A percentile compares a stretch with the other conserved stretches of the same genome.
Conservation (phyloP, 2,888 invertebrate species). For the Cerceris ruficornis region DNA sequence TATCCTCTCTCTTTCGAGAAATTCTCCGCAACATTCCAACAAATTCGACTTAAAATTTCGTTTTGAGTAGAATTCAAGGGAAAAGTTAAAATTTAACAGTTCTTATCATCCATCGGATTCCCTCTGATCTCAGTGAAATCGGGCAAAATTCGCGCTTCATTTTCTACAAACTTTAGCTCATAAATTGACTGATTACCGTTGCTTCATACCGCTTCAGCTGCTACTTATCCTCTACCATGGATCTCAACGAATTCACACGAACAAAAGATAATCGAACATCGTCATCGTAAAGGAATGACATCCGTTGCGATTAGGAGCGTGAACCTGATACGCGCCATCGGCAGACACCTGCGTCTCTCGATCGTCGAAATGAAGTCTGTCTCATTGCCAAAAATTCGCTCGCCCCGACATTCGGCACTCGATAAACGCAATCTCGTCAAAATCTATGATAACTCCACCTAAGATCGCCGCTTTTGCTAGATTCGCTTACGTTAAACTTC, state of each 20-base stretch:
- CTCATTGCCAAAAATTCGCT: neutral
- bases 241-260: slow-evolving; percentile 1
- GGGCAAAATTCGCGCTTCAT: neutral
- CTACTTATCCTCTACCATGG: slow-evolving; percentile 29
- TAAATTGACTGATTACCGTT: neutral
- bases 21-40: no score
- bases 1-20: no score
- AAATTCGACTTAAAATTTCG: no score
- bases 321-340: slow-evolving; percentile 57
- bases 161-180: neutral
- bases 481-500: no score
- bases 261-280: slow-evolving; percentile 19
- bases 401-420: neutral
- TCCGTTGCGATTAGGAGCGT: slow-evolving; percentile 24
- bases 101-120: no score
- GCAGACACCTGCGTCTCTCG: slow-evolving; percentile 51
- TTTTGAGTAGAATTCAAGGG: no score
- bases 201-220: slow-evolving; percentile 43
- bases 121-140: no score
- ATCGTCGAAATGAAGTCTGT: neutral
- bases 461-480: no score
- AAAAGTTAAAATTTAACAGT: no score
- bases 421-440: neutral
- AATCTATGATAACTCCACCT: no score
- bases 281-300: neutral